Evolutionary conservation across 2,888 invertebrate genomes (phyloP), one percentile per base, ranked within the genome.

Genomic region (Philhelius pedissequus): DNA sequence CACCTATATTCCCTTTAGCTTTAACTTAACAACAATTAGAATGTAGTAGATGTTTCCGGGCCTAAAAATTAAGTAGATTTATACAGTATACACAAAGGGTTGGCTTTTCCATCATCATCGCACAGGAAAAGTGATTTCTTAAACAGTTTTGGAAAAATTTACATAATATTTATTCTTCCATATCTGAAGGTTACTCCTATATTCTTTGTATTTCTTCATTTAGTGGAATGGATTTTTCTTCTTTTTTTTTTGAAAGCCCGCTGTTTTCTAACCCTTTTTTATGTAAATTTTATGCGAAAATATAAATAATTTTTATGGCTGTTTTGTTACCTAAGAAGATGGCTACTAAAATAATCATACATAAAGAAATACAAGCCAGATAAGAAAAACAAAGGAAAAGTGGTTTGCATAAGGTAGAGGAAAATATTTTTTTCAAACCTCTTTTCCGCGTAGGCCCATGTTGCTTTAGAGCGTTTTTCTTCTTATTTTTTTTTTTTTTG

Each of bases 271-370:
- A n/a, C n/a, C 71, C 77, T 71, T 82, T 82, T 60, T 82, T 68
- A 73, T 71, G 77, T 56, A 77, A 71, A 82, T 82, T 77, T 71
- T 71, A 81, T 82, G 71, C 22, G 45, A 71, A 76, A 77, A 6
- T 25, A 58, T 43, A 43, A 43, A 43, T 43, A 20, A 77, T 66
- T 82, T 82, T 30, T 4, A 81, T 76, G 70, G 38, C 35, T 48
- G 13, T 25, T 52, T 48, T 48, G 15, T 58, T 15, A 56, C 18
- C 30, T 35, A 15, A 15, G 18, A 40, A 56, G 22, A 22, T 30
- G 25, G 27, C 45, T 18, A 8, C 9, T 22, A 40, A 18, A 3
- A 50, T 20, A n/a, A 25, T 27, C 40, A 70, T 54, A 2, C 11
- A n/a, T n/a, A n/a, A n/a, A n/a, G n/a, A n/a, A n/a, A n/a, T n/a